These are phyloP conservation scores for Neoascia interrupta DNA, from an alignment of 2,888 invertebrate species.

Conservation along the genomic window DNA sequence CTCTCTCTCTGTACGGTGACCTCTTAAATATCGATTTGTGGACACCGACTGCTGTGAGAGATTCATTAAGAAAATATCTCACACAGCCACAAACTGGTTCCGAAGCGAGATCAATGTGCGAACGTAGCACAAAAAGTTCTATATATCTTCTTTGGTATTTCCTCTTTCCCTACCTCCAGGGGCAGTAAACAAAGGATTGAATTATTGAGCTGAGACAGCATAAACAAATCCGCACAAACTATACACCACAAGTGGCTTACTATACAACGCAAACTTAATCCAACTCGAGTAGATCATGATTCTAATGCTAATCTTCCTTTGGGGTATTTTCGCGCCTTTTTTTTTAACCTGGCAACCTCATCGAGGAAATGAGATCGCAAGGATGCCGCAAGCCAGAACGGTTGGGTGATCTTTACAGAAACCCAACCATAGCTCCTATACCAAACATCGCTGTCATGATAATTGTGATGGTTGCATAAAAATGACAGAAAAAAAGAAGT, in stretches of 20 bases:
- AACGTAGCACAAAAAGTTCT: neutral
- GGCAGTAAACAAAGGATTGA: constrained; percentile 21
- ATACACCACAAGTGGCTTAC: constrained; percentile 5
- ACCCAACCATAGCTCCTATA: too few relatives aligned
- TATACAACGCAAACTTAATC: neutral
- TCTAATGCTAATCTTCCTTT: neutral
- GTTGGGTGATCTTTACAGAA: constrained; percentile 48
- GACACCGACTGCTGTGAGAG: too few relatives aligned
- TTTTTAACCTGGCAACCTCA: constrained; percentile 6
- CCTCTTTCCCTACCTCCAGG: neutral
- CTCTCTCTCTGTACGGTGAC: too few relatives aligned
- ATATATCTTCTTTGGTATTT: constrained; percentile 8
- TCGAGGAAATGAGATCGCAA: constrained; percentile 2
- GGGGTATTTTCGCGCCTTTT: neutral
- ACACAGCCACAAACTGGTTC: constrained; percentile 12
- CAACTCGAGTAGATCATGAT: neutral
- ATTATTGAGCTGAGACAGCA: constrained; percentile 3
- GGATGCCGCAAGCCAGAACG: neutral
- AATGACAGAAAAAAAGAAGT: neutral
- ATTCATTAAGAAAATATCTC: constrained; percentile 9
- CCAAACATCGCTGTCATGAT: constrained; percentile 27
- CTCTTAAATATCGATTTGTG: too few relatives aligned
- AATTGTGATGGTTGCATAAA: constrained; percentile 43
- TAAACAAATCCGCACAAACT: too few relatives aligned
- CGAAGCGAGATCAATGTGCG: too few relatives aligned